These are phyloP conservation scores for Acipenser ruthenus DNA, from an alignment of 2,797 vertebrate genomes.

Conservation along the genomic window DNA sequence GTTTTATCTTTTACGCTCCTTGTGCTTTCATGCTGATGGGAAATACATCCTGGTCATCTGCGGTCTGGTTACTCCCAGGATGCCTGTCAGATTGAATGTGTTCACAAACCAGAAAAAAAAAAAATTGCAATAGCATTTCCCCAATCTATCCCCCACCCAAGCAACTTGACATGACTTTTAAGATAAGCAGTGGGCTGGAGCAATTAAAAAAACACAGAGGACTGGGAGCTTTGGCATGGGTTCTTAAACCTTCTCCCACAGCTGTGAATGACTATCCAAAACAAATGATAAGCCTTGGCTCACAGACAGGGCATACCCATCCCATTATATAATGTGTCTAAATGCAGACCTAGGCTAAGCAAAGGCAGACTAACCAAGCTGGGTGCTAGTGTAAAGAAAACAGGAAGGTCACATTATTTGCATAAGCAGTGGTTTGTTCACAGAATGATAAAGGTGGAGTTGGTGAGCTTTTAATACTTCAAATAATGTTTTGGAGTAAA, in stretches of 20 bases:
- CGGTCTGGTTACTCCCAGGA: conserved; percentile 16
- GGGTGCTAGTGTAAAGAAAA: too few species aligned
- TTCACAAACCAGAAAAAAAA: conserved; percentile 19
- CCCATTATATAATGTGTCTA: background rate
- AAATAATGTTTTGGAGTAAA: too few species aligned
- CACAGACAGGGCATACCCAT: background rate
- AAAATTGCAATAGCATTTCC: conserved; percentile 13
- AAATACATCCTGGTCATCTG: conserved; percentile 17
- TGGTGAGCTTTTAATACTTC: too few species aligned
- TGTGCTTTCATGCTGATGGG: conserved; percentile 20
- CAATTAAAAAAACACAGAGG: background rate
- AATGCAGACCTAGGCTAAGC: background rate
- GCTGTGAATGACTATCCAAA: background rate
- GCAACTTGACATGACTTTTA: conserved; percentile 2
- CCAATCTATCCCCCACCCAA: background rate
- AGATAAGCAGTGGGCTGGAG: conserved; percentile 6
- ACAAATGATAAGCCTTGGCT: background rate
- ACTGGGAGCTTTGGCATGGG: background rate
- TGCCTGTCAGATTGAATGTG: conserved; percentile 22
- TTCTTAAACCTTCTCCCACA: background rate
- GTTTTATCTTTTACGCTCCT: background rate
- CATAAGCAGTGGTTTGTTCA: too few species aligned
- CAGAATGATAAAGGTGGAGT: too few species aligned
- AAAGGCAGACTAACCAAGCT: background rate
- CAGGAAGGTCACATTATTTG: too few species aligned